Evolutionary conservation across 2,797 vertebrate species (phyloP).

Genomic region (Hemitrygon akajei): DNA sequence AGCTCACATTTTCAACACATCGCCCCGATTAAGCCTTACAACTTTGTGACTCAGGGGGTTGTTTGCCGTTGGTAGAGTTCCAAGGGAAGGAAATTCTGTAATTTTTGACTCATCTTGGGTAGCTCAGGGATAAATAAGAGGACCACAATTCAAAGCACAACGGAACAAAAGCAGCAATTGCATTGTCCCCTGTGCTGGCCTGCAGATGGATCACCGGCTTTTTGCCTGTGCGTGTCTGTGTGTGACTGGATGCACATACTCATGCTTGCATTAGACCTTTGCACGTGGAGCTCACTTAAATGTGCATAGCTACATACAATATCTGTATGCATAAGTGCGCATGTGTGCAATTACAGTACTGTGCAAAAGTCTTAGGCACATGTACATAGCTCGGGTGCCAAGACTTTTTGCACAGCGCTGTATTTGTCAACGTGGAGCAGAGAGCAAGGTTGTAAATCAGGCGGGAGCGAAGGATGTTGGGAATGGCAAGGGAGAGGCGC

Average conservation of each 20-base stretch:
- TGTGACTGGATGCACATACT: not conserved
- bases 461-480: no score
- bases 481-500: no score
- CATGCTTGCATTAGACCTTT: not conserved
- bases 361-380: no score
- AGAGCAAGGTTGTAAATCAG: no score
- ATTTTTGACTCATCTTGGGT: not conserved
- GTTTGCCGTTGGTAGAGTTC: not conserved
- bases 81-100: conserved; percentile 11
- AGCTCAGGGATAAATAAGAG: not conserved
- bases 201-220: not conserved
- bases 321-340: not conserved
- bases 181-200: not conserved
- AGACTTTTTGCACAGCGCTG: no score
- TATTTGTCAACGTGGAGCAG: no score
- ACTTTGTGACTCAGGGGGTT: not conserved
- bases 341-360: not conserved
- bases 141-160: not conserved
- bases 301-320: not conserved
- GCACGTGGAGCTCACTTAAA: not conserved
- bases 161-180: not conserved
- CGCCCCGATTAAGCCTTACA: not conserved
- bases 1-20: not conserved
- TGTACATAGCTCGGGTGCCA: no score
- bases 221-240: not conserved